Conservation (phyloP, 2,113 vertebrate species). For the Hemicordylus capensis region DNA sequence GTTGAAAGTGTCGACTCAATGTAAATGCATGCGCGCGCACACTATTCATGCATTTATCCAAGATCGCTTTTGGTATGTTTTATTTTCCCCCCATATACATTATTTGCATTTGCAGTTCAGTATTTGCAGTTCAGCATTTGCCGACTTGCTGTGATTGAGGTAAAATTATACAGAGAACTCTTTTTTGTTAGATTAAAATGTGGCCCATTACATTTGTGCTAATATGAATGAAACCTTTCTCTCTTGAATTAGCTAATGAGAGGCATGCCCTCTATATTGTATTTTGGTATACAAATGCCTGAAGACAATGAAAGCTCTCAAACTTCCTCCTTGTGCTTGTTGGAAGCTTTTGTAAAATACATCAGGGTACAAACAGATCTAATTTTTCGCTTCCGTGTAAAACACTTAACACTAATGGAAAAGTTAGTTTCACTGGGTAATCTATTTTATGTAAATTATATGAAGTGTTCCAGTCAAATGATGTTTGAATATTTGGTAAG, state of each 20-base stretch:
- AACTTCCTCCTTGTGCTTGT: conserved; percentile 1
- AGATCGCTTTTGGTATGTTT: neutral
- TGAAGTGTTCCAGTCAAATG: conserved; percentile 30
- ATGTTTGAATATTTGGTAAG: conserved; percentile 43
- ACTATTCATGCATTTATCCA: too few species aligned
- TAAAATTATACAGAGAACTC: neutral
- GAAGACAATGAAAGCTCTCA: neutral
- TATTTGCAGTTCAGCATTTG: too few species aligned
- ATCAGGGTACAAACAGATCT: neutral
- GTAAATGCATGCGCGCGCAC: too few species aligned
- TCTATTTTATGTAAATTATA: conserved; percentile 36
- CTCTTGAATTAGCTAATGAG: neutral
- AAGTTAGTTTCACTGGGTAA: conserved; percentile 34
- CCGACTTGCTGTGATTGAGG: neutral
- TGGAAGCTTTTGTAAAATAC: conserved; percentile 8
- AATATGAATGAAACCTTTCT: neutral
- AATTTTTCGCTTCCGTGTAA: conserved; percentile 22
- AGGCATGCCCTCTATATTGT: neutral
- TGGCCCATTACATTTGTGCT: neutral
- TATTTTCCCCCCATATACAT: neutral
- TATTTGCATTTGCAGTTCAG: neutral
- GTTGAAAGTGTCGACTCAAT: too few species aligned
- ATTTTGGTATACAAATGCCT: neutral
- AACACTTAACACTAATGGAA: conserved; percentile 29
- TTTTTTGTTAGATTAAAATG: conserved; percentile 27